These are phyloP conservation scores for Dromiciops gliroides DNA, from an alignment of 2,113 vertebrate genomes.

Conservation along the genomic window DNA sequence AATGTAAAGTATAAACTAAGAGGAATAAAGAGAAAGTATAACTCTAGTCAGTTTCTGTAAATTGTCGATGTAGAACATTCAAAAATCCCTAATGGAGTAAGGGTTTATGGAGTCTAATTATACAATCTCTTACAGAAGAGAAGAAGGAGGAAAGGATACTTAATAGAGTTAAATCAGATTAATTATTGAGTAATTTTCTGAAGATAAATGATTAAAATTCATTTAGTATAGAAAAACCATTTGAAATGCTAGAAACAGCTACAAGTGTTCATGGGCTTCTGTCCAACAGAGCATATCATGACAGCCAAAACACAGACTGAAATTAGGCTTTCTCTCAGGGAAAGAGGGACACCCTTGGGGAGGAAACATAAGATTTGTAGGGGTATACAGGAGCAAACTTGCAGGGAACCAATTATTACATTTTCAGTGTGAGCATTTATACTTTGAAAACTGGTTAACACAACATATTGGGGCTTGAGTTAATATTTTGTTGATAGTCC, in stretches of 20 bases:
- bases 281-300: no score
- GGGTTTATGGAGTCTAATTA: neutral
- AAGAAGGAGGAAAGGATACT: neutral
- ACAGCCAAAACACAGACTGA: neutral
- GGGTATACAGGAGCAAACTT: neutral
- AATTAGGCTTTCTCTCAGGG: neutral
- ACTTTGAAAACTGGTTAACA: neutral
- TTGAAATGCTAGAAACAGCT: neutral
- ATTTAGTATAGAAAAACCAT: neutral
- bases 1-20: neutral
- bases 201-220: neutral
- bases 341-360: neutral
- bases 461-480: no score
- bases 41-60: neutral
- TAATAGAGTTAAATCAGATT: neutral
- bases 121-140: neutral
- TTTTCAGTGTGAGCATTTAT: neutral
- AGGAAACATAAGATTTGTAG: neutral
- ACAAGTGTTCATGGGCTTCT: neutral
- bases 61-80: neutral
- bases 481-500: neutral
- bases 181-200: neutral
- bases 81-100: neutral
- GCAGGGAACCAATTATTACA: neutral
- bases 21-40: neutral